Evolutionary conservation across 1,140 invertebrate genomes (phyloP), one percentile per base, ranked within the genome.

Genomic region (Panulirus ornatus): DNA sequence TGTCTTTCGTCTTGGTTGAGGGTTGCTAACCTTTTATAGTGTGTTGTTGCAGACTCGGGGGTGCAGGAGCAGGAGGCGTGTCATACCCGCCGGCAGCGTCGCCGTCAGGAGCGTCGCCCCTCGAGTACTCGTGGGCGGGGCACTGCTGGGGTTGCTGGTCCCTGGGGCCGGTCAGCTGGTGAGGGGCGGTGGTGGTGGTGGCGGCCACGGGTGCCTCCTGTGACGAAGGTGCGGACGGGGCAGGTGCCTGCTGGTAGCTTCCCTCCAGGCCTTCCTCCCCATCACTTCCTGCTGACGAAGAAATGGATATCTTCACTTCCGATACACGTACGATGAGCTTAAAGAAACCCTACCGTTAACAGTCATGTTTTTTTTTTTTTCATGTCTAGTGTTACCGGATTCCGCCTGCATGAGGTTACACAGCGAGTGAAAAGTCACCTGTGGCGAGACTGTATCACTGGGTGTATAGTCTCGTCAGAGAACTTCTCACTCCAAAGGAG

Each of bases 191-290:
- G 54, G 36, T 36, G 81, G 19, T 22, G 27, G 27, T 36, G 34
- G 42, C n/a, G 58, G 34, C 30, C 40, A 63, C 40, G 5, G 11
- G 1, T 42, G 38, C 27, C n/a, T 51, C 66, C 42, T 51, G 63
- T 30, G 30, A 11, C 44, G n/a, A n/a, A 30, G 42, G 66, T 19
- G 83, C 22, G n/a, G 83, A 40, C 16, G 66, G 66, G n/a, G 11
- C 27, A 40, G 66, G 75, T 51, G 34, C 34, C n/a, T 84, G 83
- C 22, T 47, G 47, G 79, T 83, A 89, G 63, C 36, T 27, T 0
- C 79, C 79, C 14, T 89, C 87, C 36, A 73, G 38, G 16, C n/a
- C 79, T 9, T 89, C 87, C 16, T 89, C 87, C 0, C 78, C 87
- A 16, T 89, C 87, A 38, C 87, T 89, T 3, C 66, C 87, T 38